Percentiles rank a stretch among this genome's conserved stretches.
phyloP scores from a whole-genome alignment of 2,113 vertebrate genomes.

The Noctilio leporinus region DNA sequence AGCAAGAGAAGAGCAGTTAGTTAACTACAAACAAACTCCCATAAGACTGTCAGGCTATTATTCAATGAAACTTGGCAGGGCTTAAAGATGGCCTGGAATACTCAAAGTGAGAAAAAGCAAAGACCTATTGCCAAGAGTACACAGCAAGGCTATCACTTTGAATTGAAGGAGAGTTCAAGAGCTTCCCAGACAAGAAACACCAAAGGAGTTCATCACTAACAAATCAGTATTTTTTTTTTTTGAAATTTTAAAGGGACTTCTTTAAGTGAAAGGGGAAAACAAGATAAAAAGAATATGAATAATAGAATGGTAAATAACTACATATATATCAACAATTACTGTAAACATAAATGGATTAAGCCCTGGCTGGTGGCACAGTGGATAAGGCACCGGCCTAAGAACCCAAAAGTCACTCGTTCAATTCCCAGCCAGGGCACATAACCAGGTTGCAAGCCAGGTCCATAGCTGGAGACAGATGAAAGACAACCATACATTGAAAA shows the following conservation, averaged over 20 bases:
- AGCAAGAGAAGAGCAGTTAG: neutral
- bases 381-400: too few species aligned
- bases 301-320: neutral
- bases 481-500: too few species aligned
- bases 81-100: neutral
- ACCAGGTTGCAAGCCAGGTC: too few species aligned
- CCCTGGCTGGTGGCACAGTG: too few species aligned
- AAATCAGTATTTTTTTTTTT: too few species aligned
- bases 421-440: too few species aligned
- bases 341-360: neutral
- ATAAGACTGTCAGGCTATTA: neutral
- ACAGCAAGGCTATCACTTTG: neutral
- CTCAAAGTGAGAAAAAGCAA: neutral
- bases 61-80: neutral
- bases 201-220: neutral
- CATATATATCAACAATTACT: neutral
- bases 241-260: neutral
- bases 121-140: neutral
- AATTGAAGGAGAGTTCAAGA: neutral
- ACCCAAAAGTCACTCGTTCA: too few species aligned
- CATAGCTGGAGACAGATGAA: too few species aligned
- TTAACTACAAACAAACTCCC: neutral
- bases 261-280: neutral
- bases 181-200: neutral
- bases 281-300: neutral